Conservation (phyloP, 2,888 invertebrate genomes). For the Leptogaster cylindrica region DNA sequence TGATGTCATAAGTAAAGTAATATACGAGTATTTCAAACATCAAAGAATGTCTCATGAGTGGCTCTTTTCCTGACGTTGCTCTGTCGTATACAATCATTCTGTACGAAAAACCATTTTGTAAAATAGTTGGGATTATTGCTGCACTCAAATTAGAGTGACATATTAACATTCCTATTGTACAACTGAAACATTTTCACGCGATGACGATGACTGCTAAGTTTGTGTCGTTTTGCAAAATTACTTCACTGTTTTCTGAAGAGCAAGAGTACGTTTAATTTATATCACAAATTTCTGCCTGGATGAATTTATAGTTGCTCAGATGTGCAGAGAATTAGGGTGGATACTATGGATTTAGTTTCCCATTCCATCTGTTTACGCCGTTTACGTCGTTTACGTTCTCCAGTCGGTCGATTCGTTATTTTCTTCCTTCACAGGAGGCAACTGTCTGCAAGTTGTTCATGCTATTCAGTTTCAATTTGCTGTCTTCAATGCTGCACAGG, state of each 20-base stretch:
- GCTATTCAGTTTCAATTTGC: conserved; percentile 32
- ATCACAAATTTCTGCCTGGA: conserved; percentile 27
- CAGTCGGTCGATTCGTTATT: not conserved
- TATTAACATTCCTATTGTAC: conserved; percentile 2
- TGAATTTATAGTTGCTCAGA: conserved; percentile 17
- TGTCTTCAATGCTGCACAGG: conserved; percentile 14
- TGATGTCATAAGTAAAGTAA: no score
- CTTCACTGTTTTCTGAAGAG: not conserved
- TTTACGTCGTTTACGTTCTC: no score
- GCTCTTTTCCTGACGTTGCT: no score
- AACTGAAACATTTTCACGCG: not conserved
- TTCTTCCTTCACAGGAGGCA: no score
- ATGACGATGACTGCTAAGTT: no score
- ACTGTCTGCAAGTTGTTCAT: conserved; percentile 31
- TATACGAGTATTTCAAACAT: no score
- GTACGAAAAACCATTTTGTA: not conserved
- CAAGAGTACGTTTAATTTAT: conserved; percentile 30
- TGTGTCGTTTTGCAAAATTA: not conserved
- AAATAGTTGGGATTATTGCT: not conserved
- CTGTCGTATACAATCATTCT: no score
- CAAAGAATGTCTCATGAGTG: no score
- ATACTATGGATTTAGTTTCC: not conserved
- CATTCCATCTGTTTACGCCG: no score
- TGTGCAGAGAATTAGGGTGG: conserved; percentile 8
- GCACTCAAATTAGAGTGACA: conserved; percentile 5